These are phyloP conservation scores for Cheilinus undulatus DNA, from an alignment of 2,113 vertebrate species.

Conservation along the genomic window DNA sequence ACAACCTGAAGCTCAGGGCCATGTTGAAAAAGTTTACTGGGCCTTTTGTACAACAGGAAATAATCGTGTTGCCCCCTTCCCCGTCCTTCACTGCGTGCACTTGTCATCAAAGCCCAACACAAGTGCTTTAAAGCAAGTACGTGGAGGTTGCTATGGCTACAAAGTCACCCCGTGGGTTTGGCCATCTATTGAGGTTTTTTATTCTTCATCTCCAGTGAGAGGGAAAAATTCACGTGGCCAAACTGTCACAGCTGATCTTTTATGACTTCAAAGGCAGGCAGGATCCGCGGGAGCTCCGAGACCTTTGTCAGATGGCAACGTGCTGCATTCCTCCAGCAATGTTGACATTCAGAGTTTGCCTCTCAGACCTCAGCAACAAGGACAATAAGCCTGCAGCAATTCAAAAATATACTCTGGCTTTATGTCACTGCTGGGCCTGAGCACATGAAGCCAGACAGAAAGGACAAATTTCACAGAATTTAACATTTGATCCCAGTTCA, in stretches of 20 bases:
- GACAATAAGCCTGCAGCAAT: slow-evolving; percentile 15
- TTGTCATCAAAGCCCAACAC: slow-evolving; percentile 73
- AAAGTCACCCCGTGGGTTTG: slow-evolving; percentile 64
- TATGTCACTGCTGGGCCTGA: slow-evolving; percentile 17
- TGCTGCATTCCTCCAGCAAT: slow-evolving; percentile 49
- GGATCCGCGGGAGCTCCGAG: slow-evolving; percentile 51
- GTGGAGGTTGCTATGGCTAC: slow-evolving; percentile 78
- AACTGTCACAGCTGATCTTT: slow-evolving; percentile 67
- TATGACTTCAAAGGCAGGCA: slow-evolving; percentile 69
- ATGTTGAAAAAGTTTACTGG: slow-evolving; percentile 33
- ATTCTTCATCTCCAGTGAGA: slow-evolving; percentile 21
- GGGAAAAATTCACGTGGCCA: slow-evolving; percentile 62
- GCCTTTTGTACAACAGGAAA: slow-evolving; percentile 32
- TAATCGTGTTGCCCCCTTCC: slow-evolving; percentile 21
- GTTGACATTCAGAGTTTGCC: slow-evolving; percentile 61
- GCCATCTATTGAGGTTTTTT: slow-evolving; percentile 59
- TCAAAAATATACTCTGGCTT: slow-evolving; percentile 29
- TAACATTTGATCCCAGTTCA: slow-evolving; percentile 30
- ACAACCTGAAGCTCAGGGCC: slow-evolving; percentile 17
- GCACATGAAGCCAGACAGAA: slow-evolving; percentile 30
- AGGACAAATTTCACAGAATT: slow-evolving; percentile 45
- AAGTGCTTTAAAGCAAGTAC: slow-evolving; percentile 62
- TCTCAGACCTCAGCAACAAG: slow-evolving; percentile 59
- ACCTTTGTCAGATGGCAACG: slow-evolving; percentile 62
- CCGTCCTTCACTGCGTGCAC: slow-evolving; percentile 44